phyloP scores from a whole-genome alignment of 2,113 vertebrate genomes.

The Brachionichthys hirsutus region DNA sequence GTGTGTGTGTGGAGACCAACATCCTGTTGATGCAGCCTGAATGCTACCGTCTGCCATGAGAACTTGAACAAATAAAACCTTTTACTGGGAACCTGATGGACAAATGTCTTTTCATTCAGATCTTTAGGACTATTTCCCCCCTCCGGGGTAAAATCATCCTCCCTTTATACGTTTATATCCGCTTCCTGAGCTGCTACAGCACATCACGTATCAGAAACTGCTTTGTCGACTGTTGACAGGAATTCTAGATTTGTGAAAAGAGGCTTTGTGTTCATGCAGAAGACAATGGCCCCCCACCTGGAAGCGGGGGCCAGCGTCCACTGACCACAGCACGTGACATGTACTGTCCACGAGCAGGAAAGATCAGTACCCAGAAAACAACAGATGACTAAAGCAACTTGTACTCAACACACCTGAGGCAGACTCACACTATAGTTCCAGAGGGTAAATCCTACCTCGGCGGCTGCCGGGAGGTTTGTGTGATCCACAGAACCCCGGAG shows the following conservation, averaged over 20 bases:
- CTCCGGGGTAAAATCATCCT: background rate
- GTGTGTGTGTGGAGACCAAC: constrained; percentile 3
- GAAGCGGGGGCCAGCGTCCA: constrained; percentile 41
- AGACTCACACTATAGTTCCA: background rate
- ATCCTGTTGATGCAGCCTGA: constrained; percentile 52
- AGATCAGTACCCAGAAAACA: constrained; percentile 27
- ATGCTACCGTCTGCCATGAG: constrained; percentile 11
- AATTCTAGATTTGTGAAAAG: constrained; percentile 53
- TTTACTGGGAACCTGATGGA: background rate
- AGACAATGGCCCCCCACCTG: constrained; percentile 47
- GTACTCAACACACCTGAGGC: constrained; percentile 22
- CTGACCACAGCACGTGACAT: constrained; percentile 18
- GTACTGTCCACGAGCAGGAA: constrained; percentile 27
- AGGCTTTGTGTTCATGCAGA: constrained; percentile 52
- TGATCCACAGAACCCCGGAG: constrained; percentile 8
- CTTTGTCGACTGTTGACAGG: constrained; percentile 13
- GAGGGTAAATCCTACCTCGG: constrained; percentile 46
- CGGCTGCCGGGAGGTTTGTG: constrained; percentile 5
- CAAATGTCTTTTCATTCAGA: constrained; percentile 4
- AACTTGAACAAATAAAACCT: constrained; percentile 2
- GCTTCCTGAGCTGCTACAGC: background rate
- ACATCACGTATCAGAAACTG: constrained; percentile 18
- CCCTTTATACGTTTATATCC: background rate
- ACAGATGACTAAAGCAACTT: constrained; percentile 1
- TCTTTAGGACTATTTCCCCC: constrained; percentile 5